A percentile compares a stretch with the other conserved stretches of the same genome.
Conservation (phyloP, 2,888 invertebrate species). For the Blastobasis lacticolella region DNA sequence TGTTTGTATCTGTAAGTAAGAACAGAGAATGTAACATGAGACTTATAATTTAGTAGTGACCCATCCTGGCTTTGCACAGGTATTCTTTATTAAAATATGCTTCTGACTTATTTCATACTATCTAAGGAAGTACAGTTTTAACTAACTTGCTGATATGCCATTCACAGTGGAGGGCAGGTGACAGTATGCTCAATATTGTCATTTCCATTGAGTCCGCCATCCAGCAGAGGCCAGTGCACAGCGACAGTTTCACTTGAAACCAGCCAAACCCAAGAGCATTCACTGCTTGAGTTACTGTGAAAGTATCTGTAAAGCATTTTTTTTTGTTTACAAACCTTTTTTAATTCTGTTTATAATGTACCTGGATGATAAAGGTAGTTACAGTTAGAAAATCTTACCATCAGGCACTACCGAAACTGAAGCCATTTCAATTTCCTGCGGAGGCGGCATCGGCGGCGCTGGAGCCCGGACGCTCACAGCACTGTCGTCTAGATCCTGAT, state of each 20-base stretch:
- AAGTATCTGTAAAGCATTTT: slow-evolving; percentile 78
- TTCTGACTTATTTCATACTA: too few species aligned
- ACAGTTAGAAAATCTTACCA: slow-evolving; percentile 60
- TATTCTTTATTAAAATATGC: too few species aligned
- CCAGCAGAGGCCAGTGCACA: slow-evolving; percentile 91
- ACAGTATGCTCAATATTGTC: slow-evolving; percentile 95
- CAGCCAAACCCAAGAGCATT: slow-evolving; percentile 91
- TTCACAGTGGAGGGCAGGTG: slow-evolving; percentile 94
- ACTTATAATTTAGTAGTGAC: neutral
- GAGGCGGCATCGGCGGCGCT: slow-evolving; percentile 66
- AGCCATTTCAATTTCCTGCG: slow-evolving; percentile 84
- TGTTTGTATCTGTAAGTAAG: slow-evolving; percentile 82
- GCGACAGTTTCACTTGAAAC: slow-evolving; percentile 90
- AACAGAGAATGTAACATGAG: neutral
- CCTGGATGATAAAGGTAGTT: too few species aligned
- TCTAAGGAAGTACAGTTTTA: too few species aligned
- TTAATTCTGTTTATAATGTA: too few species aligned
- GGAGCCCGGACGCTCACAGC: slow-evolving; percentile 39
- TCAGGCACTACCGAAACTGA: slow-evolving; percentile 87
- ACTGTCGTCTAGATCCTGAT: slow-evolving; percentile 76
- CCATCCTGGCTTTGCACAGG: too few species aligned
- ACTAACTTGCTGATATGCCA: slow-evolving; percentile 87
- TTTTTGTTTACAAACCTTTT: too few species aligned
- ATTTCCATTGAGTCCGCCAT: slow-evolving; percentile 99
- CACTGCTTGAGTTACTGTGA: slow-evolving; percentile 89